Base-by-base conservation (phyloP, 2,113 vertebrate genomes). In the Taxidea taxus region DNA sequence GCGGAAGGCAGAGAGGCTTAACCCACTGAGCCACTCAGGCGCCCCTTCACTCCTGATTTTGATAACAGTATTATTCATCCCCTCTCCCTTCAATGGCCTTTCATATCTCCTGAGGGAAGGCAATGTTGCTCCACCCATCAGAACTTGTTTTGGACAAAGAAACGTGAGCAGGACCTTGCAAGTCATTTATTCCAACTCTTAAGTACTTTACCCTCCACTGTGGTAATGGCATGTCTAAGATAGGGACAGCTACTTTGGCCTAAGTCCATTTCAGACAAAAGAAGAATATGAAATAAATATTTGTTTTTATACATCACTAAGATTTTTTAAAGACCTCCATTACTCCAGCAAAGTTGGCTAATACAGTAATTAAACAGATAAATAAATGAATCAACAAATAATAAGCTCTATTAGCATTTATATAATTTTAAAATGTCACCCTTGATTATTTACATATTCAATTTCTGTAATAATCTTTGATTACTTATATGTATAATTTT, bases 71-170 rank as follows among this genome's bases (percentile, higher is more conserved):
- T 34, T 42, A 16, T 60, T 10, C 13, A 56, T 39, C 13, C 15
- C 12, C 0, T 54, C 16, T 78, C n/a, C 25, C 11, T 68, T 8
- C 13, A 68, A 0, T 18, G 27, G 54, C 18, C 5, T 72, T 51
- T 74, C 15, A 75, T 39, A 5, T 62, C 80, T 37, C 14, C 49
- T 44, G 1, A 13, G 23, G 18, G 18, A 13, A 6, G 6, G 44
- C 4, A 25, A 0, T 47, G 1, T 4, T 66, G 14, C 3, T 1
- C 20, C 7, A 0, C 18, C 34, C 49, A 62, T 23, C 0, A 23
- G 16, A 70, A 80, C 14, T 37, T 58, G 7, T 11, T 89, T 47
- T 51, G 25, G 4, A 8, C n/a, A 74, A 51, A 70, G 27, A 96
- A 56, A 54, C 34, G 12, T 80, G 56, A 68, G 31, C 27, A 56